Evolutionary conservation across 2,797 vertebrate species (phyloP).

Genomic region (Passerculus sandwichensis): DNA sequence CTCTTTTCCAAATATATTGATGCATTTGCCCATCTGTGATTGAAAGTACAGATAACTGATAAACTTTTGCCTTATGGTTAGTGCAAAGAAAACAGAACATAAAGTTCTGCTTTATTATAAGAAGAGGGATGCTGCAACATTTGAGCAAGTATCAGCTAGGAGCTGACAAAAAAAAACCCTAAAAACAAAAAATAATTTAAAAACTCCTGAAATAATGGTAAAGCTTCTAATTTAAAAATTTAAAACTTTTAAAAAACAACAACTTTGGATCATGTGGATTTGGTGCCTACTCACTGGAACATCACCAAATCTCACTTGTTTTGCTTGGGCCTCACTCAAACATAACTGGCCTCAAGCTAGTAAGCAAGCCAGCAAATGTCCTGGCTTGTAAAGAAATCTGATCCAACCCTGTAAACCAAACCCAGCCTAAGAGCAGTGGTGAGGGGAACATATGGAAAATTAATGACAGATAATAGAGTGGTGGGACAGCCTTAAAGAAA

Average conservation of each 20-base stretch:
- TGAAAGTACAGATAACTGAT: neutral
- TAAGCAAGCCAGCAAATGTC: conserved; percentile 63
- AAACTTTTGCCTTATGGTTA: neutral
- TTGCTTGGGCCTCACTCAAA: conserved; percentile 64
- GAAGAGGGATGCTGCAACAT: neutral
- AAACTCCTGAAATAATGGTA: neutral
- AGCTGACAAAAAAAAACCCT: neutral
- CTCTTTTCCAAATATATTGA: neutral
- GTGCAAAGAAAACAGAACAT: neutral
- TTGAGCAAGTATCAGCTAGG: neutral
- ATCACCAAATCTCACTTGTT: conserved; percentile 57
- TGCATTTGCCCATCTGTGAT: neutral
- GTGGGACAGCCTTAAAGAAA: neutral
- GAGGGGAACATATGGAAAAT: conserved; percentile 54
- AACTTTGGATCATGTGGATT: neutral
- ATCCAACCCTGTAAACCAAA: conserved; percentile 51
- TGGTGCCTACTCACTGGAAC: conserved; percentile 52
- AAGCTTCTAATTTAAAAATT: neutral
- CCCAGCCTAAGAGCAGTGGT: conserved; percentile 3
- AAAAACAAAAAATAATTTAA: accelerated
- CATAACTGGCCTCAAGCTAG: conserved; percentile 64
- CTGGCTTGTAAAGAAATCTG: conserved; percentile 65
- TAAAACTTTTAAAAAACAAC: neutral
- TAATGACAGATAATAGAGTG: conserved; percentile 51
- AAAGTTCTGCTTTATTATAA: neutral